Evolutionary conservation across 1,140 invertebrate genomes (phyloP).

Genomic region (Cotesia vestalis): DNA sequence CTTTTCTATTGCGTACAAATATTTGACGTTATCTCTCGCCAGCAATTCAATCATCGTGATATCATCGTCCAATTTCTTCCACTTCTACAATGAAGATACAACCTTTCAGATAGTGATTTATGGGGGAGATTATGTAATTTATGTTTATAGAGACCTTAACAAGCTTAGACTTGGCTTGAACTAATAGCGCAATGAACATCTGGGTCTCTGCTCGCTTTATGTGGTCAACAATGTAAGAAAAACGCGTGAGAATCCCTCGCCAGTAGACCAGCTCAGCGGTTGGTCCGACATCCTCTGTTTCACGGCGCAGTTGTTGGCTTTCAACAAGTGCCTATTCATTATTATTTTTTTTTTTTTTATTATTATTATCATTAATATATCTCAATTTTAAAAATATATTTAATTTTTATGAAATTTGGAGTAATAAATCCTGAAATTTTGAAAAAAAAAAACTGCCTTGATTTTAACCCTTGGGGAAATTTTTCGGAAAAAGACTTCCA

Average conservation of each 20-base stretch:
- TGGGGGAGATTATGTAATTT: slow-evolving; percentile 9
- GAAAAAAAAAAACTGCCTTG: no score
- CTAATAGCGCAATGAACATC: slow-evolving; percentile 74
- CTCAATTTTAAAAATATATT: no score
- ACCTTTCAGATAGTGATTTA: slow-evolving; percentile 21
- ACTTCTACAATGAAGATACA: slow-evolving; percentile 68
- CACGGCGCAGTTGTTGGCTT: slow-evolving; percentile 79
- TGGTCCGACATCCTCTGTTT: slow-evolving; percentile 82
- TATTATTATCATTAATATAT: no score
- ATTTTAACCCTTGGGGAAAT: no score
- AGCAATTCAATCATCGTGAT: slow-evolving; percentile 82
- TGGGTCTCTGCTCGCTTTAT: slow-evolving; percentile 73
- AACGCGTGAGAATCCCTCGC: slow-evolving; percentile 79
- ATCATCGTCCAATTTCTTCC: slow-evolving; percentile 77
- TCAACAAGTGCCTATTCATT: slow-evolving; percentile 69
- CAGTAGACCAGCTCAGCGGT: slow-evolving; percentile 83
- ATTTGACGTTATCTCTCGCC: slow-evolving; percentile 88
- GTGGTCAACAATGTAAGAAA: slow-evolving; percentile 83
- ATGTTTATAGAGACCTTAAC: slow-evolving; percentile 68
- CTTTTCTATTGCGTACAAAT: slow-evolving; percentile 85
- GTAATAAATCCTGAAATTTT: no score
- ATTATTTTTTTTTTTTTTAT: slow-evolving; percentile 15
- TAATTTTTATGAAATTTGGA: no score
- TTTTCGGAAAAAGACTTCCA: no score
- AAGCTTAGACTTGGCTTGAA: slow-evolving; percentile 74